These are phyloP conservation scores for Protaetia brevitarsis DNA, from an alignment of 1,140 invertebrate species.

Conservation along the genomic window DNA sequence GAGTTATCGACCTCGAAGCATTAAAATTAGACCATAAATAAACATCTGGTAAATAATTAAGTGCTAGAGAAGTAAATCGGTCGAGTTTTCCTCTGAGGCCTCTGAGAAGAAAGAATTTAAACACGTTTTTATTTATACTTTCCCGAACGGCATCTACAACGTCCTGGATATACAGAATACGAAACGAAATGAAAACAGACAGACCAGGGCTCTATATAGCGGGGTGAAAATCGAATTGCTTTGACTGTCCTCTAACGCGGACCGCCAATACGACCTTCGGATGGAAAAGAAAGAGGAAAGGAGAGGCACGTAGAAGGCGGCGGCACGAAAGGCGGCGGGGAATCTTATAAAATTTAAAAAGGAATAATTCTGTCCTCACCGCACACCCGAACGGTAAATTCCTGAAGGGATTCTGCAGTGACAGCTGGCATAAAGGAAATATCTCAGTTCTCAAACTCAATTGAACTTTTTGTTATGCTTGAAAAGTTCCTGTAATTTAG, in stretches of 20 bases:
- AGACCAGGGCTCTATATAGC: too few species aligned
- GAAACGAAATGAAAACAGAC: too few species aligned
- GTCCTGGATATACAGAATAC: too few species aligned
- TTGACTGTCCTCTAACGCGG: not conserved
- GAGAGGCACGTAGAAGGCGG: too few species aligned
- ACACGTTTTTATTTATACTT: too few species aligned
- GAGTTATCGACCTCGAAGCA: too few species aligned
- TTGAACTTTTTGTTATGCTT: slow-evolving; percentile 28
- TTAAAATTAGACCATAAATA: too few species aligned
- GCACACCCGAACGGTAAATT: slow-evolving; percentile 16
- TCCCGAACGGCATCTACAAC: too few species aligned
- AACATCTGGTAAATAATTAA: too few species aligned
- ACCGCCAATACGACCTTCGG: not conserved
- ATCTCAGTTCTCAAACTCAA: slow-evolving; percentile 25
- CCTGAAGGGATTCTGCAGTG: slow-evolving; percentile 18
- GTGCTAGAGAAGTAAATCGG: too few species aligned
- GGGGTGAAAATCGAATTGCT: not conserved
- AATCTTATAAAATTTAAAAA: slow-evolving; percentile 16
- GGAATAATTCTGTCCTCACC: slow-evolving; percentile 10
- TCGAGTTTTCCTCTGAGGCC: too few species aligned
- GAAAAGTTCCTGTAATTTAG: slow-evolving; percentile 26
- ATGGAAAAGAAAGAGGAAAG: not conserved
- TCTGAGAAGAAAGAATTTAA: too few species aligned
- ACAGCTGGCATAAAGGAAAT: slow-evolving; percentile 25
- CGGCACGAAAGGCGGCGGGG: not conserved